phyloP scores from a whole-genome alignment of 1,140 invertebrate genomes.

The Pararge aegeria region DNA sequence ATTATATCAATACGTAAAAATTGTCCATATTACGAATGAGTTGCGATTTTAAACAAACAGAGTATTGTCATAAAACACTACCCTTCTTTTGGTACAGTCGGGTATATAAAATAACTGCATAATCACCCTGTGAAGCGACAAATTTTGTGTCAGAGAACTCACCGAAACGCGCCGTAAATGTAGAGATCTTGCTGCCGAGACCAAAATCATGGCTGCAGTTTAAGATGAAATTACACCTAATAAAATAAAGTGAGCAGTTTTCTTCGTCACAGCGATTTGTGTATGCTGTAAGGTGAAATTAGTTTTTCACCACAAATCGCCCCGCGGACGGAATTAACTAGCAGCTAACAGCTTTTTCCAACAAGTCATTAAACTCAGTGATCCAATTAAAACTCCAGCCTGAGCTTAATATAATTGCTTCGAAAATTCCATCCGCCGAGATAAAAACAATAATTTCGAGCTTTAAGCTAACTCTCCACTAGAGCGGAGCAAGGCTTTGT shows the following conservation, averaged over 20 bases:
- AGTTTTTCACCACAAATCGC: constrained; percentile 20
- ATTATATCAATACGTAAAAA: too few species aligned
- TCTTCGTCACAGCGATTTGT: constrained; percentile 13
- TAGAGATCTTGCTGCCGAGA: not conserved
- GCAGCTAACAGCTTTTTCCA: constrained; percentile 53
- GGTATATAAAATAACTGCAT: too few species aligned
- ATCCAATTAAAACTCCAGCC: constrained; percentile 72
- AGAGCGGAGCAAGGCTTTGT: too few species aligned
- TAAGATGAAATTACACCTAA: constrained; percentile 8
- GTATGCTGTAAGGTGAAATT: constrained; percentile 4
- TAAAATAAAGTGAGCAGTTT: constrained; percentile 14
- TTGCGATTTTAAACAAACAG: too few species aligned
- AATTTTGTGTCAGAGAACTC: not conserved
- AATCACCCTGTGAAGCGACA: not conserved
- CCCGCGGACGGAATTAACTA: constrained; percentile 39
- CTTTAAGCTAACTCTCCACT: too few species aligned
- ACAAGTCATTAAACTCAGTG: constrained; percentile 65
- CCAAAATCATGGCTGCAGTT: not conserved
- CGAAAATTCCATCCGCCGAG: constrained; percentile 70
- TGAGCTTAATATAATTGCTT: constrained; percentile 76
- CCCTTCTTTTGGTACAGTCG: too few species aligned
- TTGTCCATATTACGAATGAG: too few species aligned
- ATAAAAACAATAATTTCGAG: constrained; percentile 79
- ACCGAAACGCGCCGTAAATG: not conserved
- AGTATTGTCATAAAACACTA: too few species aligned